Evolutionary conservation across 2,888 invertebrate genomes (phyloP), one percentile per base, ranked within the genome.

Genomic region (Peribatodes rhomboidaria): DNA sequence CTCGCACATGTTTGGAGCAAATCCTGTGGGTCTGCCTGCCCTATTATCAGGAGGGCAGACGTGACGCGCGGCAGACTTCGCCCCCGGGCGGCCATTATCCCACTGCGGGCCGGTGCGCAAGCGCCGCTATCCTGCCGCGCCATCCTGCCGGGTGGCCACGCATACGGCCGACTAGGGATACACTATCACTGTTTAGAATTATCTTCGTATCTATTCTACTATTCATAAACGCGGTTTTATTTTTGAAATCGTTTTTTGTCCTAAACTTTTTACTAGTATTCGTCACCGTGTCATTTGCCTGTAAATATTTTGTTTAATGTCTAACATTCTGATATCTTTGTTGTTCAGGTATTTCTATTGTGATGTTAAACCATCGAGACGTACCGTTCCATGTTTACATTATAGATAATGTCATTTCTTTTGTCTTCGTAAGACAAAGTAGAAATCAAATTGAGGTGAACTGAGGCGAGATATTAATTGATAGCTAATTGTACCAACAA

Each of bases 21-120:
- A 55, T 41, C 16, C 39, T 59, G 59, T 35, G 59, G 54, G 63
- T 53, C 18, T n/a, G n/a, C n/a, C n/a, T n/a, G n/a, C n/a, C 27
- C 16, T 41, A 41, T 44, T 46, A 50, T 41, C 35, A 22, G 20
- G 41, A 31, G 54, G 57, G 57, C 55, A 56, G 61, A 33, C 61
- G 37, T 53, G 57, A 42, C 46, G 54, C 18, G 35, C 27, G 47
- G 60, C 46, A 35, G 86, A 89, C 89, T 88, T 89, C 77, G 87
- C 73, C 77, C 86, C 82, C 80, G 69, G 73, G 70, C 61, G 70
- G 72, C 79, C 75, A 88, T 87, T 88, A 87, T 86, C 82, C 85
- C 81, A 80, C 81, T 80, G 76, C 68, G 77, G 76, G 77, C 73
- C 78, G 82, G 70, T 76, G 78, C 76, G 79, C 78, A 76, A 77